Percentiles rank a stretch among this genome's conserved stretches.
Evolutionary conservation across 2,888 invertebrate genomes (phyloP).

Genomic region (Cristatella mucedo): DNA sequence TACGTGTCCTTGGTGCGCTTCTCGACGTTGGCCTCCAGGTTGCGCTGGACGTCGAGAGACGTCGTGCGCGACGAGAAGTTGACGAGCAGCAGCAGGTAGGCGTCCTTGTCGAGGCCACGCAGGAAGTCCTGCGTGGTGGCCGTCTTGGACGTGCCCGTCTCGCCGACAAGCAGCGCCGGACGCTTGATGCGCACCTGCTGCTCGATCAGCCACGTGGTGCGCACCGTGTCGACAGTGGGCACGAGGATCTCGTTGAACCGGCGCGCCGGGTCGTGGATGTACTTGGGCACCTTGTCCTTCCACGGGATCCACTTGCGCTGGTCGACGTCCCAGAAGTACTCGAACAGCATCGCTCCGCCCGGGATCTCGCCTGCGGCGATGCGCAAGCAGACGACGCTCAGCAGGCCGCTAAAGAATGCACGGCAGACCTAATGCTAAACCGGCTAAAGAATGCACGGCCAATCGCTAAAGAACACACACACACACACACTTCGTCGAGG

Average conservation of each 20-base stretch:
- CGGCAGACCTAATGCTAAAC: too few species aligned
- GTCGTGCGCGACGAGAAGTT: slow-evolving; percentile 83
- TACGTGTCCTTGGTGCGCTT: slow-evolving; percentile 76
- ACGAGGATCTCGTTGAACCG: slow-evolving; percentile 70
- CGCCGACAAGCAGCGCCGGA: slow-evolving; percentile 69
- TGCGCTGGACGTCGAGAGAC: slow-evolving; percentile 72
- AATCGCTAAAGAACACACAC: too few species aligned
- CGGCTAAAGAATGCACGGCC: too few species aligned
- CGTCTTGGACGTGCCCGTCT: slow-evolving; percentile 81
- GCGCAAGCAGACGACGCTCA: too few species aligned
- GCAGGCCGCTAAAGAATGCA: too few species aligned
- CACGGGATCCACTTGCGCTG: slow-evolving; percentile 64
- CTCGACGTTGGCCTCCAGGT: slow-evolving; percentile 69
- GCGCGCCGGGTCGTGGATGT: slow-evolving; percentile 52
- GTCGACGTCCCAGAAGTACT: slow-evolving; percentile 58
- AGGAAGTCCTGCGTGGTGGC: slow-evolving; percentile 70
- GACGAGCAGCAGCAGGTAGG: slow-evolving; percentile 52
- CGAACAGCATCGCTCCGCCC: slow-evolving; percentile 55
- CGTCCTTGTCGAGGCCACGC: slow-evolving; percentile 38
- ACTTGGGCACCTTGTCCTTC: slow-evolving; percentile 61
- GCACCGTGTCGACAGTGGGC: slow-evolving; percentile 69
- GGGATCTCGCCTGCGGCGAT: slow-evolving; percentile 52
- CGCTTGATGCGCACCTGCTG: slow-evolving; percentile 52
- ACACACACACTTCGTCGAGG: too few species aligned
- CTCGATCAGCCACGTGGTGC: slow-evolving; percentile 57